These are phyloP conservation scores for Coleophora deauratella DNA, from an alignment of 2,888 invertebrate species.

Conservation along the genomic window DNA sequence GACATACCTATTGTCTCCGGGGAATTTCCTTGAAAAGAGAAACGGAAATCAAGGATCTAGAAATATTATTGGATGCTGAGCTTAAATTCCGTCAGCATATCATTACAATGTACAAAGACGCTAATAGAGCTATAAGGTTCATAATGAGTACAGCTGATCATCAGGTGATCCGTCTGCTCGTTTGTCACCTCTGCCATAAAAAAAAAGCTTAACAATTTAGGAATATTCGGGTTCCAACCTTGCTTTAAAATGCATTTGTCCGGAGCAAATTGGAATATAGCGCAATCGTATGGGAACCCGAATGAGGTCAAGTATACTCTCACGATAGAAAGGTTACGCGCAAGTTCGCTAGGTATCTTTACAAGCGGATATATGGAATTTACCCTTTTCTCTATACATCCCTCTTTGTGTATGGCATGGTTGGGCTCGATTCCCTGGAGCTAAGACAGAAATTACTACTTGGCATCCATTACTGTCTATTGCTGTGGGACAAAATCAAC, in stretches of 20 bases:
- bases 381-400: no score
- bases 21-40: not conserved
- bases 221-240: not conserved
- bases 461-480: no score
- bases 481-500: no score
- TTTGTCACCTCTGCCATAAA: no score
- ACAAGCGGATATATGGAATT: no score
- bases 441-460: no score
- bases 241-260: conserved; percentile 6
- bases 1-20: not conserved
- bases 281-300: conserved; percentile 7
- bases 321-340: no score
- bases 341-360: no score
- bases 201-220: not conserved
- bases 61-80: not conserved
- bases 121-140: not conserved
- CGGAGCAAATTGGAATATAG: conserved; percentile 6
- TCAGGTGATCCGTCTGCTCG: no score
- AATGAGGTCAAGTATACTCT: conserved; percentile 3
- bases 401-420: no score
- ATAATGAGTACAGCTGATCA: not conserved
- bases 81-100: not conserved
- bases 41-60: not conserved
- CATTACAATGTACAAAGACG: not conserved
- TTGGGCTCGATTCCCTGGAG: no score